Evolutionary conservation across 2,113 vertebrate genomes (phyloP).

Genomic region (Falcunculus frontatus): DNA sequence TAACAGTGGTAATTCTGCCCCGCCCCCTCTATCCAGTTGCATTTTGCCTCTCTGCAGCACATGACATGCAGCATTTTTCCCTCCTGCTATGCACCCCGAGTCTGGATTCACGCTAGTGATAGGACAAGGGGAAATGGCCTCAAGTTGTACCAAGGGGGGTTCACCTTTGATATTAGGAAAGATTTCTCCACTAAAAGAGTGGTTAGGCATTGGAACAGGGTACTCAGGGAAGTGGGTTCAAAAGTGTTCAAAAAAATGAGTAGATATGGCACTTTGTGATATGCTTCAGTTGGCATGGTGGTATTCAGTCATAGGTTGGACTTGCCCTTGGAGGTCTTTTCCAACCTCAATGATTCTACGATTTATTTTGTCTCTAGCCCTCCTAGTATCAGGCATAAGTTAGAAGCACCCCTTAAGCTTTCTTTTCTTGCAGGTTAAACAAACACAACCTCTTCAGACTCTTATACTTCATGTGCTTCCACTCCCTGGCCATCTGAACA

Average conservation of each 20-base stretch:
- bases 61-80: background rate
- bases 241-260: background rate
- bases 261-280: background rate
- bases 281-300: background rate
- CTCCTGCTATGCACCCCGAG: background rate
- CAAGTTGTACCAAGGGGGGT: background rate
- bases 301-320: background rate
- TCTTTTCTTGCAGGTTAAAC: background rate
- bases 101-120: background rate
- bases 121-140: background rate
- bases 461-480: background rate
- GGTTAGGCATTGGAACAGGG: background rate
- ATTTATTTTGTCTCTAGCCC: background rate
- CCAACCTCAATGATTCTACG: background rate
- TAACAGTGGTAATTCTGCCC: background rate
- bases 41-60: background rate
- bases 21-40: background rate
- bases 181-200: background rate
- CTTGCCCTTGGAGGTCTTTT: background rate
- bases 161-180: background rate
- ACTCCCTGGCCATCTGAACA: background rate
- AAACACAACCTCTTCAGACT: background rate
- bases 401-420: background rate
- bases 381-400: background rate
- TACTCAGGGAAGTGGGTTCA: background rate